These are phyloP conservation scores for Dicentrarchus labrax DNA, from an alignment of 2,113 vertebrate species.

Conservation along the genomic window DNA sequence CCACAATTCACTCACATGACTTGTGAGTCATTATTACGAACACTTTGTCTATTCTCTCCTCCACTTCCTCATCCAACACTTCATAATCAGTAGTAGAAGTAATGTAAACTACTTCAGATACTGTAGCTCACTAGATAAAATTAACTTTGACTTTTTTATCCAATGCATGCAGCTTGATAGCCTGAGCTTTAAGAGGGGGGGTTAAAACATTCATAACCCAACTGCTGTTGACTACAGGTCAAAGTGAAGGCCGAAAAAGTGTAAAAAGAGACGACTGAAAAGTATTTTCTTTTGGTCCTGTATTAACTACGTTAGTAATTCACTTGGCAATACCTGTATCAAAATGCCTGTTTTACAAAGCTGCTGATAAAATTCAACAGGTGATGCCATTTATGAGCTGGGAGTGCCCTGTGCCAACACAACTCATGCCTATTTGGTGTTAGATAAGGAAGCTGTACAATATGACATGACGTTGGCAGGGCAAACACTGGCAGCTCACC, in stretches of 20 bases:
- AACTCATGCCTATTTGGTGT: background rate
- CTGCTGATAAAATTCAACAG: conserved; percentile 37
- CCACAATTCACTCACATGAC: conserved; percentile 19
- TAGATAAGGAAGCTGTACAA: conserved; percentile 29
- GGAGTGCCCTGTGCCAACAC: conserved; percentile 29
- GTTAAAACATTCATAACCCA: background rate
- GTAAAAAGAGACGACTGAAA: too few species aligned
- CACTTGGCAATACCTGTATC: background rate
- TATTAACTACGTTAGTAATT: background rate
- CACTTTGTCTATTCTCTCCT: conserved; percentile 1
- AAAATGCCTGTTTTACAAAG: conserved; percentile 30
- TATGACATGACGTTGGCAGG: background rate
- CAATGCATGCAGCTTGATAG: background rate
- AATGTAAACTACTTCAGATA: background rate
- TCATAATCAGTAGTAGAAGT: background rate
- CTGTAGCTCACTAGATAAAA: background rate
- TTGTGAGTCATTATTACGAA: conserved; percentile 24
- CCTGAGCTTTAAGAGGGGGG: background rate
- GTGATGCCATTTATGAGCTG: conserved; percentile 47
- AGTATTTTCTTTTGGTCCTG: background rate
- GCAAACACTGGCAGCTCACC: conserved; percentile 5
- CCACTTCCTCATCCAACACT: background rate
- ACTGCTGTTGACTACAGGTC: background rate
- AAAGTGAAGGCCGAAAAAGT: background rate
- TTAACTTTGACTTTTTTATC: conserved; percentile 19